Base-by-base conservation (phyloP, 2,888 invertebrate genomes). In the Endotricha flammealis region DNA sequence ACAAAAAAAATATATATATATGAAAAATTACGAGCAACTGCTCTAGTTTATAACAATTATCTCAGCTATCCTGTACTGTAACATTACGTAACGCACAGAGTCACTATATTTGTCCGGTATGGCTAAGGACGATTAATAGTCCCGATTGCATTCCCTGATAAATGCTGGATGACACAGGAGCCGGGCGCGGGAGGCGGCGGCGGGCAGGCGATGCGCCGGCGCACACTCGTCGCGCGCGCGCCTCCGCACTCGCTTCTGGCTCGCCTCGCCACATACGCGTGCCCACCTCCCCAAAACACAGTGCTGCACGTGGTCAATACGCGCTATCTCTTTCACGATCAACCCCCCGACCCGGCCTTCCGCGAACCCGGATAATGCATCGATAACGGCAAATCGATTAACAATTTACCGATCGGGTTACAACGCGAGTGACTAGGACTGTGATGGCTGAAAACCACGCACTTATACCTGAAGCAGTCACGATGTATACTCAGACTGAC, bases 381-480 rank as follows among this genome's bases (percentile, higher is more conserved):
- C 64, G 73, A 74, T 79, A 78, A 64, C 46, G 46, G 41, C 60
- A 68, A 64, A 68, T 67, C 64, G 51, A 38, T 49, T n/a, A n/a
- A n/a, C n/a, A n/a, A n/a, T n/a, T n/a, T n/a, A n/a, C n/a, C n/a
- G n/a, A n/a, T n/a, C n/a, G n/a, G n/a, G n/a, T n/a, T n/a, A n/a
- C n/a, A n/a, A n/a, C n/a, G n/a, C n/a, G n/a, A n/a, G n/a, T n/a
- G n/a, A 69, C 57, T 50, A 43, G 50, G 48, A 48, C 55, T 69
- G 72, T 68, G 64, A 82, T 83, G 82, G 74, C 74, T 44, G 76
- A 81, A 64, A 79, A 77, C 50, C 68, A 75, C 69, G 76, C 77
- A 42, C 65, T 81, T 29, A 77, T 81, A 59, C 68, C 73, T 38
- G 67, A 75, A 46, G 57, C 67, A 24, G 53, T 63, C 50, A 57